Evolutionary conservation across 1,140 invertebrate genomes (phyloP).

Genomic region (Drosophila neocordata): DNA sequence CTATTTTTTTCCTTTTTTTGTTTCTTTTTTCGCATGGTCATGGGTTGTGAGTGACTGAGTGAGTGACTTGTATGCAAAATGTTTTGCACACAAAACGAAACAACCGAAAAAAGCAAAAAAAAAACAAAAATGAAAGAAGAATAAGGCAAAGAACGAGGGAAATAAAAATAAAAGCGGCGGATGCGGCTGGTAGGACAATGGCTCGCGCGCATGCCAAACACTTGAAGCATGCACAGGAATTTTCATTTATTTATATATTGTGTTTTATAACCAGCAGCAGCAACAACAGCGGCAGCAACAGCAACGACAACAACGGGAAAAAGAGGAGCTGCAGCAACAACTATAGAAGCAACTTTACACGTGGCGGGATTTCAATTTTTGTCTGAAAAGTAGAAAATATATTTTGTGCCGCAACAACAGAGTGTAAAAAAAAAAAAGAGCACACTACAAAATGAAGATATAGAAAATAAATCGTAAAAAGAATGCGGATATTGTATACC

Average conservation of each 20-base stretch:
- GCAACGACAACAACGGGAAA: conserved; percentile 6
- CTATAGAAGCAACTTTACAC: conserved; percentile 41
- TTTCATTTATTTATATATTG: conserved; percentile 81
- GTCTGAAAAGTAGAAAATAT: conserved; percentile 70
- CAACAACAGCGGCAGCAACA: conserved; percentile 18
- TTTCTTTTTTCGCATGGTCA: background rate
- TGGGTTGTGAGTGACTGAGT: conserved; percentile 24
- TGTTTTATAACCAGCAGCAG: conserved; percentile 68
- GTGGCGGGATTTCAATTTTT: conserved; percentile 70
- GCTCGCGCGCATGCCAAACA: conserved; percentile 74
- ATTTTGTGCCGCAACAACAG: conserved; percentile 27
- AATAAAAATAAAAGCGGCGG: conserved; percentile 48
- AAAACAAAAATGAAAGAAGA: conserved; percentile 1
- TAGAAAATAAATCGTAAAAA: background rate
- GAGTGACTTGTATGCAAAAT: conserved; percentile 80
- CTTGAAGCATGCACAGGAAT: conserved; percentile 80
- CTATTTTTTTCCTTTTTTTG: conserved; percentile 17
- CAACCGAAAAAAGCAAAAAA: conserved; percentile 8
- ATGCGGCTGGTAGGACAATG: conserved; percentile 73
- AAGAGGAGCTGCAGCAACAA: conserved; percentile 21
- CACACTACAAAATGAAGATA: background rate
- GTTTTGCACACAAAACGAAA: conserved; percentile 52
- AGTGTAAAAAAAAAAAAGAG: conserved; percentile 8
- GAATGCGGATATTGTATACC: background rate
- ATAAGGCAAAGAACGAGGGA: conserved; percentile 9